Base-by-base conservation (phyloP, 35 echinoderm and acorn worm genomes). In the Amphiura filiformis region DNA sequence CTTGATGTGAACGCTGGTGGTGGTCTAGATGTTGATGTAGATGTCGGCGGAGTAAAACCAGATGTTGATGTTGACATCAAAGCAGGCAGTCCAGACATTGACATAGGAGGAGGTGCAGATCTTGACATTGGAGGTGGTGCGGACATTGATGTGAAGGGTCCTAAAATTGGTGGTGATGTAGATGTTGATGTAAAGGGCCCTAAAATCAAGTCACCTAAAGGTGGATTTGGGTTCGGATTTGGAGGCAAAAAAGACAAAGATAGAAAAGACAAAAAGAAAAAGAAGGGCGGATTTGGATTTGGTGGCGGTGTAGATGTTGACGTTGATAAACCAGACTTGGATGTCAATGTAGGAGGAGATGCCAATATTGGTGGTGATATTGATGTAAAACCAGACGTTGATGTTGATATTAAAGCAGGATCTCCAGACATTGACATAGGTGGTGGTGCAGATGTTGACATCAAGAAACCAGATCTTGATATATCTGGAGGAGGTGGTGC, bases 121-220 rank as follows among this genome's bases (percentile, higher is more conserved):
- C 57, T 92, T 97, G 94, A 80, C 64, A 75, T 92, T 78, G 89
- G 82, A 81, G 89, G 82, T 11, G 81, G 36, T 49, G 42, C 26
- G 38, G 40, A 88, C 36, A 81, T 40, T 38, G 15, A 41, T 41
- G 26, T 40, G 31, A 52, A 52, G 23, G 37, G 37, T 78, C 92
- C 87, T 81, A 78, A 90, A 85, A 3, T 88, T 0, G 76, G 75
- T 76, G 91, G 81, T 56, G 92, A 79, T 37, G 1, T 84, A 80
- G 77, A 81, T 61, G 39, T 89, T 28, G 77, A 89, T 85, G 86
- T 86, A 65, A 75, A 89, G 88, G 79, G 44, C 38, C 37, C 80
- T 32, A 76, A 38, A 84, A n/a, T 28, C 75, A 39, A 41, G 40
- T 31, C 37, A 31, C 37, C 41, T 1, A 85, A 85, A 61, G 83